A percentile compares a stretch with the other conserved stretches of the same genome.
These are phyloP conservation scores for Strix aluco DNA, from an alignment of 2,113 vertebrate species.

Conservation along the genomic window DNA sequence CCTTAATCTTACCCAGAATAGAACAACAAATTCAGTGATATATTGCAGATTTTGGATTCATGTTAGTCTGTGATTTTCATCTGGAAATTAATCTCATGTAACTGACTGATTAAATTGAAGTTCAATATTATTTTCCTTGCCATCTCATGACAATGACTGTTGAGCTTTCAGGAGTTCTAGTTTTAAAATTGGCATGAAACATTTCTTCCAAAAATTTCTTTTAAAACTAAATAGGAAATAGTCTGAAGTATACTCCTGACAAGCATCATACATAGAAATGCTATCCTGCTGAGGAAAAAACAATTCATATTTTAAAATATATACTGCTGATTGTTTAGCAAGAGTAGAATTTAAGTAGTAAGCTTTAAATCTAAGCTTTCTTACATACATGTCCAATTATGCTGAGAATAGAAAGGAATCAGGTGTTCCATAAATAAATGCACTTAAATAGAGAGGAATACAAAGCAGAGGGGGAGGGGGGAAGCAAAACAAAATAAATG, in stretches of 20 bases:
- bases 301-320: not conserved
- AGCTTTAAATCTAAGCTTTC: not conserved
- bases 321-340: not conserved
- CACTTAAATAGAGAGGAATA: not conserved
- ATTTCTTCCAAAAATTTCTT: not conserved
- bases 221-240: not conserved
- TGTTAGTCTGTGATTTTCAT: not conserved
- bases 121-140: not conserved
- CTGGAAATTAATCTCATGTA: not conserved
- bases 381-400: not conserved
- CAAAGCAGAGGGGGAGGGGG: not conserved
- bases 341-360: not conserved
- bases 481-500: not conserved
- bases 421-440: conserved; percentile 8
- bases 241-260: not conserved
- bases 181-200: not conserved
- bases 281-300: not conserved
- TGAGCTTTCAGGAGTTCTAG: not conserved
- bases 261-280: not conserved
- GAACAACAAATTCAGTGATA: not conserved
- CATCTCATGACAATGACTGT: not conserved
- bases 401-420: not conserved
- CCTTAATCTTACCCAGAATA: not conserved
- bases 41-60: not conserved
- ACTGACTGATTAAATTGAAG: not conserved